Conservation (phyloP, 2,888 invertebrate genomes). For the Drosophila anceps region DNA sequence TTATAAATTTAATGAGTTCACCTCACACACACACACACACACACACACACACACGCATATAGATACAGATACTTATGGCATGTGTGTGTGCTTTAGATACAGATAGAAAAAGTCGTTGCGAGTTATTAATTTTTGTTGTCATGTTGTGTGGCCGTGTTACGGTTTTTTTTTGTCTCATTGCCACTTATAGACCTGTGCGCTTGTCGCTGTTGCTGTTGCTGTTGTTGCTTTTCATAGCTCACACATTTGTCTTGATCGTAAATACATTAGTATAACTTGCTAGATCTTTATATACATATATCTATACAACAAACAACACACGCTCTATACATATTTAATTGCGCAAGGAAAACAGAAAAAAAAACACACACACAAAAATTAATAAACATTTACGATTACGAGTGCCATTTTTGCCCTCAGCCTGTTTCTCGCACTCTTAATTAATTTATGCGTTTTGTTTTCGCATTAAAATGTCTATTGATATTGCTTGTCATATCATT, state of each 20-base stretch:
- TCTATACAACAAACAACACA: constrained; percentile 5
- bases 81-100: constrained; percentile 25
- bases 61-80: constrained; percentile 26
- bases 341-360: constrained; percentile 7
- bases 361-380: constrained; percentile 42
- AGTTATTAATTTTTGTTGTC: constrained; percentile 76
- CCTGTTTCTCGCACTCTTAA: constrained; percentile 46
- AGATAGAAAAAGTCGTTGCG: constrained; percentile 58
- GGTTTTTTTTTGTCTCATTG: constrained; percentile 74
- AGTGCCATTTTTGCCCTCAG: constrained; percentile 24
- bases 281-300: constrained; percentile 10
- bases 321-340: constrained; percentile 55
- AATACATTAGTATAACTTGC: constrained; percentile 68
- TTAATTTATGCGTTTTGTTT: constrained; percentile 72
- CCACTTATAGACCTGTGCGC: constrained; percentile 64
- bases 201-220: neutral
- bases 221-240: constrained; percentile 52
- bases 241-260: constrained; percentile 78
- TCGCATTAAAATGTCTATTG: constrained; percentile 69
- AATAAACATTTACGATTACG: constrained; percentile 76
- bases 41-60: constrained; percentile 4
- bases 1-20: constrained; percentile 78
- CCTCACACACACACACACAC: constrained; percentile 28
- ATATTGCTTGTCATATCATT: constrained; percentile 56
- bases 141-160: constrained; percentile 79